Conservation (phyloP, 1,140 invertebrate genomes). For the Solen grandis region DNA sequence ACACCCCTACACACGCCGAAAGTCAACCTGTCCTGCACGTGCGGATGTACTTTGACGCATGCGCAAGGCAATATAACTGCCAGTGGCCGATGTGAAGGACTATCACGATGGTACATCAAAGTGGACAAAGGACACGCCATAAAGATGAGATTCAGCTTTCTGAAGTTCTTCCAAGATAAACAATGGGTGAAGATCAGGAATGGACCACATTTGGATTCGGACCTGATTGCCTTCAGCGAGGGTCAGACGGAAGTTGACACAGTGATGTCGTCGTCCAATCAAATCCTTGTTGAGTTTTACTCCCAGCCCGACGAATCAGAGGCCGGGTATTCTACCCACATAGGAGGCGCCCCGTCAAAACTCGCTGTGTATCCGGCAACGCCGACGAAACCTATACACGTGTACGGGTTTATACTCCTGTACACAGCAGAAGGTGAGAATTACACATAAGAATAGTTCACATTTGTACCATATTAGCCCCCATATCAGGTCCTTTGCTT, state of each 20-base stretch:
- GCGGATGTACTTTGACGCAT: constrained; percentile 63
- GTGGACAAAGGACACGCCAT: constrained; percentile 55
- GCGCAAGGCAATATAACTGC: constrained; percentile 68
- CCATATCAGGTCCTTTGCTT: too few relatives aligned
- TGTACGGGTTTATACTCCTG: constrained; percentile 72
- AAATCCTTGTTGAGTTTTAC: constrained; percentile 70
- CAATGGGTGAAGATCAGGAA: constrained; percentile 74
- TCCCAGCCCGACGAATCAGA: constrained; percentile 20
- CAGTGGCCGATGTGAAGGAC: constrained; percentile 70
- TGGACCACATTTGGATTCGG: constrained; percentile 58
- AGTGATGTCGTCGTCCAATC: constrained; percentile 67
- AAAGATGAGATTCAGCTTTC: constrained; percentile 66
- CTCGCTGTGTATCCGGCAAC: constrained; percentile 48
- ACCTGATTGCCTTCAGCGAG: constrained; percentile 66
- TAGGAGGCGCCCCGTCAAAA: too few relatives aligned
- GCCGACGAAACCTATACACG: constrained; percentile 63
- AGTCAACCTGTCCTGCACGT: constrained; percentile 63
- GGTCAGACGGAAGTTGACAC: constrained; percentile 50
- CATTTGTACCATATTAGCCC: too few relatives aligned
- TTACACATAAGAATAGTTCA: background rate
- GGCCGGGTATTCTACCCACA: too few relatives aligned
- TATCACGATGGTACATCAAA: constrained; percentile 68
- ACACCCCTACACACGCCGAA: constrained; percentile 66
- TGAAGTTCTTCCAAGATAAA: constrained; percentile 63
- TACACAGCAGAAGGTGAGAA: constrained; percentile 60